Conservation (phyloP, 2,797 vertebrate genomes). For the Muscicapa comitata region DNA sequence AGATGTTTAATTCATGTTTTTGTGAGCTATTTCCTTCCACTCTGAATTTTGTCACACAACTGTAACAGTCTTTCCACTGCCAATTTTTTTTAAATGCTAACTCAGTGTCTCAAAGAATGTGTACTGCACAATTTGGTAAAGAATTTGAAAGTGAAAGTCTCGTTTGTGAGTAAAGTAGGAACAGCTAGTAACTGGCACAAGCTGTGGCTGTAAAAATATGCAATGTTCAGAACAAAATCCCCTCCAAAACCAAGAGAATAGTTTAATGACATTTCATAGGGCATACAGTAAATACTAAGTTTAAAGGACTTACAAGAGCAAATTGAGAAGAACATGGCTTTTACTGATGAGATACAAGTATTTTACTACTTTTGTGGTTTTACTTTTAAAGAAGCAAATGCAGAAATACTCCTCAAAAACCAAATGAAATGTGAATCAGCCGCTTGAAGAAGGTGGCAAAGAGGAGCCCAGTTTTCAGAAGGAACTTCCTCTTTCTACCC, state of each 20-base stretch:
- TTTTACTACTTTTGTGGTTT: background rate
- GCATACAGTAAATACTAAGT: background rate
- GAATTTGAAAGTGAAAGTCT: conserved; percentile 56
- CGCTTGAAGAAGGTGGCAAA: background rate
- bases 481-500: background rate
- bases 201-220: background rate
- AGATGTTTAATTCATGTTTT: conserved; percentile 68
- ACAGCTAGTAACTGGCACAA: conserved; percentile 27
- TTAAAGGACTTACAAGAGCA: background rate
- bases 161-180: conserved; percentile 8
- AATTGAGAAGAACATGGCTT: background rate
- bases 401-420: background rate
- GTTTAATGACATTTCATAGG: background rate
- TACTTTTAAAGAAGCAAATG: background rate
- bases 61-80: conserved; percentile 42
- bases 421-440: background rate
- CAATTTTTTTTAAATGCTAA: background rate
- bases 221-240: background rate
- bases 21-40: conserved; percentile 65
- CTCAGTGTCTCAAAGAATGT: conserved; percentile 53
- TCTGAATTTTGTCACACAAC: conserved; percentile 61
- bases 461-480: background rate
- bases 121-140: conserved; percentile 42
- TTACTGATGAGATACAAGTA: background rate
- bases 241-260: background rate